These are phyloP conservation scores for Tyria jacobaeae DNA, from an alignment of 2,888 invertebrate genomes.

Conservation along the genomic window DNA sequence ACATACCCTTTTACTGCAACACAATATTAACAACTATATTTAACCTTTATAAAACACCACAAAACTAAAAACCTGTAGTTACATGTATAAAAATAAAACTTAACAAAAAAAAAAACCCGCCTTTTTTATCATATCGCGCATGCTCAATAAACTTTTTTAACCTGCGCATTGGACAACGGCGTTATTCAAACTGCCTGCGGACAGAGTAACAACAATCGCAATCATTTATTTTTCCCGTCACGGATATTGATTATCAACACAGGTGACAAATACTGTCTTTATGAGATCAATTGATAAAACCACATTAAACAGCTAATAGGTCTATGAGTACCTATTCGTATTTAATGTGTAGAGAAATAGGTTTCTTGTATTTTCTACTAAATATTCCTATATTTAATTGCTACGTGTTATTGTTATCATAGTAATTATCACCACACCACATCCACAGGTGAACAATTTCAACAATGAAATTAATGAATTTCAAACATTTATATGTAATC, in stretches of 20 bases:
- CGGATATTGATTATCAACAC: slow-evolving; percentile 56
- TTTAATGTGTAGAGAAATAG: neutral
- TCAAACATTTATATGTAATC: neutral
- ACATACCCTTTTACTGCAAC: slow-evolving; percentile 4
- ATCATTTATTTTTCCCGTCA: slow-evolving; percentile 61
- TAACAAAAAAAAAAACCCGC: slow-evolving; percentile 56
- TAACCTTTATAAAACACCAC: neutral
- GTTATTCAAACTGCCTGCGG: slow-evolving; percentile 67
- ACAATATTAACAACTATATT: neutral
- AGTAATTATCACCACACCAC: neutral
- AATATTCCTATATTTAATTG: neutral
- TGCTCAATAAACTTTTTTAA: slow-evolving; percentile 65
- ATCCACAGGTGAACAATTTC: neutral
- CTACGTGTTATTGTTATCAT: neutral
- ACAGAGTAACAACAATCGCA: slow-evolving; percentile 57
- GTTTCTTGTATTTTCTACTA: neutral
- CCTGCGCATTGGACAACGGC: slow-evolving; percentile 72
- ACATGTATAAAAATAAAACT: neutral
- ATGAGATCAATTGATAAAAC: slow-evolving; percentile 9
- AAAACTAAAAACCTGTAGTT: neutral
- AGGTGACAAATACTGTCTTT: slow-evolving; percentile 31
- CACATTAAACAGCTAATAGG: neutral
- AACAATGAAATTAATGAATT: too few relatives aligned
- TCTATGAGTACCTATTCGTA: neutral
- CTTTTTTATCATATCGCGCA: slow-evolving; percentile 53